These are phyloP conservation scores for Malurus elegans DNA, from an alignment of 2,113 vertebrate species.

Conservation along the genomic window DNA sequence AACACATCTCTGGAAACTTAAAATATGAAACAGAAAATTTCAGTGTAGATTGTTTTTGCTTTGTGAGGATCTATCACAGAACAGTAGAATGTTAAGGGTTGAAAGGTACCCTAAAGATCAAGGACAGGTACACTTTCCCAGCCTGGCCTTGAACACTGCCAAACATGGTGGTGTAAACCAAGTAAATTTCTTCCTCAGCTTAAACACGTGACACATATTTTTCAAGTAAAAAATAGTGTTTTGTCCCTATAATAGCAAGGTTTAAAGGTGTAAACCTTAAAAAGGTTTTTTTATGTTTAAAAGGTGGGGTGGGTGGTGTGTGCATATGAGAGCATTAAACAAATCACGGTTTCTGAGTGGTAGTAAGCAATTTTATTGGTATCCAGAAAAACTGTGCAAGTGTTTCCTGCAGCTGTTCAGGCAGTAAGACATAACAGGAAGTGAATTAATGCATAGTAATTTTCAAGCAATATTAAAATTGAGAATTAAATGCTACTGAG, in stretches of 20 bases:
- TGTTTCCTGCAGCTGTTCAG: background rate
- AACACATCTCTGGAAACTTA: background rate
- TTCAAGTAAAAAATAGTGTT: background rate
- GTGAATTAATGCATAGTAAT: background rate
- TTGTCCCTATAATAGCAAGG: background rate
- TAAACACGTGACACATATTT: background rate
- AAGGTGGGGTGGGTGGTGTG: rapidly evolving
- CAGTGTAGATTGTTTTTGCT: background rate
- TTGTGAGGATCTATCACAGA: background rate
- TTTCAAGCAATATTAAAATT: background rate
- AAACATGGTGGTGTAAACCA: background rate
- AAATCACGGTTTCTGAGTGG: background rate
- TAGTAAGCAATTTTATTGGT: background rate
- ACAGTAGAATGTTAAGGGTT: background rate
- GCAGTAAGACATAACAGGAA: background rate
- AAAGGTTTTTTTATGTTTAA: background rate
- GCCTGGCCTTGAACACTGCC: background rate
- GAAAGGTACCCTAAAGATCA: background rate
- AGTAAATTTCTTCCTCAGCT: background rate
- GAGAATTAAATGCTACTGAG: background rate
- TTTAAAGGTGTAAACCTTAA: too few relatives aligned
- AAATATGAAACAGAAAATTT: background rate
- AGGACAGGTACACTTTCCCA: background rate
- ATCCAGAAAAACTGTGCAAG: background rate
- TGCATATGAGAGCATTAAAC: background rate